Conservation (phyloP, 2,888 invertebrate species). For the Meteorus colon region DNA sequence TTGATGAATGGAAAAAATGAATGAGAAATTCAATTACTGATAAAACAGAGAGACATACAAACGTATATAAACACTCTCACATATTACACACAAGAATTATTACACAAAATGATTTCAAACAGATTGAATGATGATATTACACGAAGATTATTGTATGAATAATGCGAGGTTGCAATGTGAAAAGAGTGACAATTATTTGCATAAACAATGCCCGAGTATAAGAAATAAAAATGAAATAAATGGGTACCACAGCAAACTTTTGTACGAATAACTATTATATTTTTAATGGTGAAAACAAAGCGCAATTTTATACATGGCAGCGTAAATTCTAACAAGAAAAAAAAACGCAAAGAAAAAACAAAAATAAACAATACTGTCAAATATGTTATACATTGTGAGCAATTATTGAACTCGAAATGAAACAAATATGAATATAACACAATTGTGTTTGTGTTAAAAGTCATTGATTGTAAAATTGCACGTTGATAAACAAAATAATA, state of each 20-base stretch:
- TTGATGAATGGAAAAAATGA: not conserved
- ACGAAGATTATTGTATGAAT: not conserved
- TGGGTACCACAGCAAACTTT: slow-evolving; percentile 50
- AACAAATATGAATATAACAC: not conserved
- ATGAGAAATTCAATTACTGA: not conserved
- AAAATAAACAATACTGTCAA: not conserved
- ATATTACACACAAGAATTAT: not conserved
- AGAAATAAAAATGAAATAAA: not conserved
- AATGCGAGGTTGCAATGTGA: not conserved
- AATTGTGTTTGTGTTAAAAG: not conserved
- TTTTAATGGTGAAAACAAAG: slow-evolving; percentile 53
- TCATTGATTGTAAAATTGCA: slow-evolving; percentile 6
- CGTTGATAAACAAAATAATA: not conserved
- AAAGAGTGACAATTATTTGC: not conserved
- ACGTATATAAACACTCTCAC: not conserved
- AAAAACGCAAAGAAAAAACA: not conserved
- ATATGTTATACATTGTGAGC: not conserved
- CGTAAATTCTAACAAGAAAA: slow-evolving; percentile 40
- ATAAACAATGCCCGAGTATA: not conserved
- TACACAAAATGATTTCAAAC: too few species aligned
- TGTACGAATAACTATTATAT: slow-evolving; percentile 61
- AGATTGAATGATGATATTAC: not conserved
- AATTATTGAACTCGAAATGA: not conserved
- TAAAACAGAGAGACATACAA: not conserved
- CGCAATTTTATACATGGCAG: slow-evolving; percentile 42